These are phyloP conservation scores for Lymantria monacha DNA, from an alignment of 2,888 invertebrate species.

Conservation along the genomic window DNA sequence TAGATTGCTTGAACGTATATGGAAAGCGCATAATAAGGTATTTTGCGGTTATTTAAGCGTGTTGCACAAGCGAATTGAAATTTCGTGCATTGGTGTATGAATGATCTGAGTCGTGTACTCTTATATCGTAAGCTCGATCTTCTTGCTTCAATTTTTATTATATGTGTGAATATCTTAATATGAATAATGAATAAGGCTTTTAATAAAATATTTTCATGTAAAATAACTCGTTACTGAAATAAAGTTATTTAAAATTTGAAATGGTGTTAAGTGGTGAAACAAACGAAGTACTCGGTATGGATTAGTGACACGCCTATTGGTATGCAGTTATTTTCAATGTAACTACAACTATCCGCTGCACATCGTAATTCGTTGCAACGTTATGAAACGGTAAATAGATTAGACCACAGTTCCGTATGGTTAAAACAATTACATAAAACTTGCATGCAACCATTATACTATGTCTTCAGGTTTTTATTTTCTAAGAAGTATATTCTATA, in stretches of 20 bases:
- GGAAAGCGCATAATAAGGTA: constrained; percentile 80
- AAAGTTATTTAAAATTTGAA: constrained; percentile 3
- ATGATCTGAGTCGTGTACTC: constrained; percentile 59
- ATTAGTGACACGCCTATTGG: constrained; percentile 26
- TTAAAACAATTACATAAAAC: not conserved
- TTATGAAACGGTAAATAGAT: constrained; percentile 46
- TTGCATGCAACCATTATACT: not conserved
- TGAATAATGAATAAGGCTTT: constrained; percentile 52
- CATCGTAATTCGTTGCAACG: constrained; percentile 45
- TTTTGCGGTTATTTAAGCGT: constrained; percentile 80
- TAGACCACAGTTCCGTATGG: constrained; percentile 34
- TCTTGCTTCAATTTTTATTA: constrained; percentile 66
- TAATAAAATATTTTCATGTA: constrained; percentile 58
- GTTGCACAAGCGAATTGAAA: constrained; percentile 77
- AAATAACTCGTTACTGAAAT: constrained; percentile 16
- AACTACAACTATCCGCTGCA: constrained; percentile 48
- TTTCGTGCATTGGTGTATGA: constrained; percentile 71
- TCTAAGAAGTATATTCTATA: not conserved
- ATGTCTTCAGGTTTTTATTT: not conserved
- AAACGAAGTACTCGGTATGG: not conserved
- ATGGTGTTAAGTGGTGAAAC: not conserved
- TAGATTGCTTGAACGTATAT: constrained; percentile 77
- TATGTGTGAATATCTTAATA: constrained; percentile 63
- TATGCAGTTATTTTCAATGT: constrained; percentile 50
- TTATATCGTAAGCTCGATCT: constrained; percentile 68